Conservation (phyloP, 2,113 vertebrate genomes). For the Pollachius pollachius region DNA sequence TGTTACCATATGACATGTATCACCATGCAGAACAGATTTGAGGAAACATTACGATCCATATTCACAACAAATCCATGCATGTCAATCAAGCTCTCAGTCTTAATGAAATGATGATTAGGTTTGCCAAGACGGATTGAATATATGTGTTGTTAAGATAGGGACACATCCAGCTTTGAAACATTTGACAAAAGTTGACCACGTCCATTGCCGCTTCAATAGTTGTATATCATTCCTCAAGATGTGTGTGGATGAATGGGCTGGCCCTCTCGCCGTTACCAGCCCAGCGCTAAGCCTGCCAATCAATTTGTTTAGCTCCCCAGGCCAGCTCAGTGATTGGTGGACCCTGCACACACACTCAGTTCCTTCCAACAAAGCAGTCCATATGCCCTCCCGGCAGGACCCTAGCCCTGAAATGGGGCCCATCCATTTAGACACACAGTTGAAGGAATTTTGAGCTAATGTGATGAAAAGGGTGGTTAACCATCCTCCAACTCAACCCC, state of each 20-base stretch:
- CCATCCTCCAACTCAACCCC: conserved; percentile 62
- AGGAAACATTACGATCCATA: too few relatives aligned
- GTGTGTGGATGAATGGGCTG: conserved; percentile 48
- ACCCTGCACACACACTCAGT: conserved; percentile 65
- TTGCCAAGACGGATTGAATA: too few relatives aligned
- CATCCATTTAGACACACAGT: conserved; percentile 63
- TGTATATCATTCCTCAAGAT: conserved; percentile 31
- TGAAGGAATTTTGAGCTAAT: conserved; percentile 71
- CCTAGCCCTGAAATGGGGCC: conserved; percentile 54
- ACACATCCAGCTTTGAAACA: too few relatives aligned
- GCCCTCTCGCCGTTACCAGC: conserved; percentile 58
- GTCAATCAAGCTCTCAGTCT: too few relatives aligned
- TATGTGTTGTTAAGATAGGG: too few relatives aligned
- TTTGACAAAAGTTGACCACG: too few relatives aligned
- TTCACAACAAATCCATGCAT: too few relatives aligned
- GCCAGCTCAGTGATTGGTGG: conserved; percentile 69
- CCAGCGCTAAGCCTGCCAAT: conserved; percentile 66
- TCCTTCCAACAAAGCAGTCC: conserved; percentile 70
- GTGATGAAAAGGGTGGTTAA: conserved; percentile 60
- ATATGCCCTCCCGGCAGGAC: conserved; percentile 75
- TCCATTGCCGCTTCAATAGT: conserved; percentile 31
- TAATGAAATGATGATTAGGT: too few relatives aligned
- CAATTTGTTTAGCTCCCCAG: conserved; percentile 80
- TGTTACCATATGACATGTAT: too few relatives aligned
- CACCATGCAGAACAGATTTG: too few relatives aligned